Percentiles rank a stretch among this genome's conserved stretches.
These are phyloP conservation scores for Myotis brandtii DNA, from an alignment of 2,113 vertebrate genomes.

Conservation along the genomic window DNA sequence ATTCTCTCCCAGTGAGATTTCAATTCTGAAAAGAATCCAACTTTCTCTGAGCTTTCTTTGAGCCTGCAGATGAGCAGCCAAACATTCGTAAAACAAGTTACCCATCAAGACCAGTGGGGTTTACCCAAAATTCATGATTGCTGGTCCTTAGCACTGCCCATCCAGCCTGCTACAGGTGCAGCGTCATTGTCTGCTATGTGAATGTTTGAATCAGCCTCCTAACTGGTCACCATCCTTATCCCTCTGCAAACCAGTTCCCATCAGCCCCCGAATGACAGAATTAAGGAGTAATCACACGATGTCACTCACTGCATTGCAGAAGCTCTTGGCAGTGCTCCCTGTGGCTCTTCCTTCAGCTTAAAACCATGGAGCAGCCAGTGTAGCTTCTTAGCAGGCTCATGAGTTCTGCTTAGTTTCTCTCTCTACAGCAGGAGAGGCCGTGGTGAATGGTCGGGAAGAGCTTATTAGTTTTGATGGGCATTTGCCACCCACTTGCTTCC, in stretches of 20 bases:
- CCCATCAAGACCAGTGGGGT: background rate
- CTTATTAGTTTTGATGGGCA: too few species aligned
- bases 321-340: too few species aligned
- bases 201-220: background rate
- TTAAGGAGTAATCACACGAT: background rate
- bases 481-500: background rate
- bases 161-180: accelerated
- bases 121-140: too few species aligned
- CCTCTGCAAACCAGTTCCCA: background rate
- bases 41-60: background rate
- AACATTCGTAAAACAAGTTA: background rate
- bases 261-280: background rate
- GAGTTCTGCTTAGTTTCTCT: too few species aligned
- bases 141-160: background rate
- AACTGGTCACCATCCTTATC: background rate
- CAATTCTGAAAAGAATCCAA: background rate
- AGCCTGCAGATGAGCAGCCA: background rate
- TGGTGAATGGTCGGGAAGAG: too few species aligned
- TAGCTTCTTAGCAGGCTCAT: too few species aligned
- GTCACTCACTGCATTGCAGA: too few species aligned
- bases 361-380: too few species aligned
- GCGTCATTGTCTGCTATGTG: background rate
- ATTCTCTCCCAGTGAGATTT: background rate
- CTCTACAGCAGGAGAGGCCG: too few species aligned
- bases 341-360: too few species aligned